A percentile compares a stretch with the other conserved stretches of the same genome.
Conservation (phyloP, 2,113 vertebrate genomes). For the Myodes glareolus region DNA sequence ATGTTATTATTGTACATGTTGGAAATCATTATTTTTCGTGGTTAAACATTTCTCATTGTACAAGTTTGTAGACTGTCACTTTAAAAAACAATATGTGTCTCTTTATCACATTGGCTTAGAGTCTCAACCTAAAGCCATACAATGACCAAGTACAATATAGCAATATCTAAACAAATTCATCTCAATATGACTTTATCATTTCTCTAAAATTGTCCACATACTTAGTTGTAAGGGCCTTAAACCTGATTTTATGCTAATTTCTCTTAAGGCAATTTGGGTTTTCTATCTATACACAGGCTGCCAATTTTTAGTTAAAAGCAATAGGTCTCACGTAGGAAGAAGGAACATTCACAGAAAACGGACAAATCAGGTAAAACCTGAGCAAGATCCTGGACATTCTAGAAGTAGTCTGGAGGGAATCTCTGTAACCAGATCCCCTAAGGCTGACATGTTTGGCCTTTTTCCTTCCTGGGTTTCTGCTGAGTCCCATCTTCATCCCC, state of each 20-base stretch:
- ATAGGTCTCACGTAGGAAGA: not conserved
- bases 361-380: slow-evolving; percentile 45
- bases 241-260: slow-evolving; percentile 23
- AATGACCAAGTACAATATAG: slow-evolving; percentile 64
- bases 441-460: not conserved
- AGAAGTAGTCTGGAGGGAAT: slow-evolving; percentile 54
- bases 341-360: slow-evolving; percentile 38
- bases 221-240: slow-evolving; percentile 5
- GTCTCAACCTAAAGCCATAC: slow-evolving; percentile 33
- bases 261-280: slow-evolving; percentile 14
- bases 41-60: slow-evolving; percentile 48
- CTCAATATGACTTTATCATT: slow-evolving; percentile 9
- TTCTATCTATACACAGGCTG: not conserved
- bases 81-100: slow-evolving; percentile 35
- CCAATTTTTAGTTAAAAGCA: slow-evolving; percentile 39
- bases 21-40: slow-evolving; percentile 24
- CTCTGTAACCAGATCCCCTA: slow-evolving; percentile 31
- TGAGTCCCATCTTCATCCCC: not conserved
- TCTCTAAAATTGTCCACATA: slow-evolving; percentile 19
- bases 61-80: slow-evolving; percentile 12
- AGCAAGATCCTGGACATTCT: slow-evolving; percentile 41
- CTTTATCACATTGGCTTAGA: not conserved
- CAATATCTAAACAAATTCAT: slow-evolving; percentile 15
- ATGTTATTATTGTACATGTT: slow-evolving; percentile 32
- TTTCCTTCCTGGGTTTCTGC: slow-evolving; percentile 23